Evolutionary conservation across 1,140 invertebrate genomes (phyloP).

Genomic region (Protaetia brevitarsis): DNA sequence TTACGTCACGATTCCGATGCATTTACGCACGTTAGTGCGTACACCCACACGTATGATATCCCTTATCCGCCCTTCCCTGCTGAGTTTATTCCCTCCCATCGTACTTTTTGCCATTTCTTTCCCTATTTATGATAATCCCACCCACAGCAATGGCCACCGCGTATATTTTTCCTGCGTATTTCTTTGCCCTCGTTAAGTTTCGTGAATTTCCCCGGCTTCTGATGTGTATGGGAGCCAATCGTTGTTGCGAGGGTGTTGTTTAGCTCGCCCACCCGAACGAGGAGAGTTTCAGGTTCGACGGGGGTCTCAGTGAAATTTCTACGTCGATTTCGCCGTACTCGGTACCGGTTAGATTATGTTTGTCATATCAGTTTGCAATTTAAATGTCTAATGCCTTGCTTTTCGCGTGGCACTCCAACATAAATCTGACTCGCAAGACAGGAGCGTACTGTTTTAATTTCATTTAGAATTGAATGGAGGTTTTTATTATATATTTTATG

Average conservation of each 20-base stretch:
- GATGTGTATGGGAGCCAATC: conserved; percentile 31
- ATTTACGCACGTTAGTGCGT: not conserved
- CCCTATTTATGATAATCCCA: conserved; percentile 32
- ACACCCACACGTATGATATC: not conserved
- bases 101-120: conserved; percentile 10
- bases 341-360: conserved; percentile 33
- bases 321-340: conserved; percentile 31
- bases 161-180: conserved; percentile 29
- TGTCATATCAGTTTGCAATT: conserved; percentile 35
- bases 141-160: conserved; percentile 30
- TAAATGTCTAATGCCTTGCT: conserved; percentile 32
- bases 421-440: conserved; percentile 28
- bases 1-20: not conserved
- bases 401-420: conserved; percentile 31
- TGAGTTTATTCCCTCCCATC: not conserved
- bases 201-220: conserved; percentile 26
- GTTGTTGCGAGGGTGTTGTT: conserved; percentile 1
- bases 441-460: not conserved
- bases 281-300: not conserved
- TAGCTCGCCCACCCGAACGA: conserved; percentile 19
- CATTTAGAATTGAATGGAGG: not conserved
- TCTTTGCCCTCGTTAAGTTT: conserved; percentile 29
- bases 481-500: conserved; percentile 5
- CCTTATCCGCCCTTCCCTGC: not conserved
- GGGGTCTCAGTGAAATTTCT: not conserved